Evolutionary conservation across 2,888 invertebrate species (phyloP).

Genomic region (Branchellion lobata): DNA sequence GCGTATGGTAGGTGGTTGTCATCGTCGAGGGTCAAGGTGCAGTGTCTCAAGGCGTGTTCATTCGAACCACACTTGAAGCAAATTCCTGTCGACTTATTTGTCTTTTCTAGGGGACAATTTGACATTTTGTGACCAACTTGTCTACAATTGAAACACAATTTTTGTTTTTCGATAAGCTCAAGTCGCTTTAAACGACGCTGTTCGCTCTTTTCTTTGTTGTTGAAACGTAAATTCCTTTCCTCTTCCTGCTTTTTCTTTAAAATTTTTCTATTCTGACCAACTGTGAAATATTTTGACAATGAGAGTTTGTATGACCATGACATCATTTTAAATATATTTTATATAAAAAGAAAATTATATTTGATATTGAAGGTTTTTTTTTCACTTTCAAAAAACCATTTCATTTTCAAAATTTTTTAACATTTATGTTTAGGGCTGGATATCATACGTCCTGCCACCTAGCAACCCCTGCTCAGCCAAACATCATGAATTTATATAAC

Average conservation of each 20-base stretch:
- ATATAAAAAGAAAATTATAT: background rate
- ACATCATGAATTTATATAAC: no score
- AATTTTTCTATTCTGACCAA: background rate
- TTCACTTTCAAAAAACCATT: no score
- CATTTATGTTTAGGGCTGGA: no score
- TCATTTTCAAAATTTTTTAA: no score
- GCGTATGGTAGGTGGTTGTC: constrained; percentile 73
- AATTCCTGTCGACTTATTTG: constrained; percentile 63
- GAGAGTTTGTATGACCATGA: constrained; percentile 13
- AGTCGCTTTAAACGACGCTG: constrained; percentile 48
- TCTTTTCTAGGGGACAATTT: constrained; percentile 73
- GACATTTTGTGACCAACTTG: constrained; percentile 78
- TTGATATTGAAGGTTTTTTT: no score
- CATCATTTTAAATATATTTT: background rate
- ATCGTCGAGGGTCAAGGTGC: constrained; percentile 55
- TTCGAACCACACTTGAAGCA: constrained; percentile 88
- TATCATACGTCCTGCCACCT: no score
- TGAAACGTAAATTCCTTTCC: constrained; percentile 7
- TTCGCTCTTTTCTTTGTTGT: constrained; percentile 41
- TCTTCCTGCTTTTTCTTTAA: constrained; percentile 22
- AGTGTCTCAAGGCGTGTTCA: constrained; percentile 69
- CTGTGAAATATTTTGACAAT: background rate
- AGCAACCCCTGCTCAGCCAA: no score
- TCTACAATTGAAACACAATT: constrained; percentile 76
- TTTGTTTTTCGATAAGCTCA: constrained; percentile 32